These are phyloP conservation scores for Oophaga sylvatica DNA, from an alignment of 2,797 vertebrate species.

Conservation along the genomic window DNA sequence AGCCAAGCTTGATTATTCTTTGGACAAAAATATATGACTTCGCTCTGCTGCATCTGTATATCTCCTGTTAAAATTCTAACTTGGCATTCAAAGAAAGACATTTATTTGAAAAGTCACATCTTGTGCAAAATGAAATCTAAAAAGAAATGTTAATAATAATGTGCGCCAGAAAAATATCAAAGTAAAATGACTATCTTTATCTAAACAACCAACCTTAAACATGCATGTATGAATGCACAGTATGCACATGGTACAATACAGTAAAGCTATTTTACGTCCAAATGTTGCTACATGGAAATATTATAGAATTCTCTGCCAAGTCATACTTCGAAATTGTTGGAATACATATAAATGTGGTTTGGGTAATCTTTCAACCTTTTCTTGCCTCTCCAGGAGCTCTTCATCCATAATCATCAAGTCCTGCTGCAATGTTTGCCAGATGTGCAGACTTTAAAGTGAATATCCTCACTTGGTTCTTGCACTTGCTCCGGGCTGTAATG, in stretches of 20 bases:
- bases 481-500: neutral
- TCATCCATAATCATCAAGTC: constrained; percentile 14
- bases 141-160: neutral
- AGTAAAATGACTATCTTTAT: neutral
- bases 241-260: neutral
- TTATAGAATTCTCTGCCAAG: constrained; percentile 4
- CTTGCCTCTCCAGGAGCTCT: neutral
- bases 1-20: too few species aligned
- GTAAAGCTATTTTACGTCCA: neutral
- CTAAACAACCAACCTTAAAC: neutral
- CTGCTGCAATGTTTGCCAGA: neutral
- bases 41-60: too few species aligned
- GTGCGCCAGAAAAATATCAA: neutral
- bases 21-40: too few species aligned
- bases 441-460: constrained; percentile 12
- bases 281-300: neutral
- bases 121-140: neutral
- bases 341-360: constrained; percentile 10
- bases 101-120: neutral
- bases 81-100: constrained; percentile 3
- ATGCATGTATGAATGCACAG: neutral
- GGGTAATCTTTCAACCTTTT: constrained; percentile 5
- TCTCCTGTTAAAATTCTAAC: neutral
- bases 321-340: neutral
- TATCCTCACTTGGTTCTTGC: neutral